A percentile compares a stretch with the other conserved stretches of the same genome.
These are phyloP conservation scores for Paramormyrops hopkinsi DNA, from an alignment of 2,797 vertebrate genomes.

Conservation along the genomic window DNA sequence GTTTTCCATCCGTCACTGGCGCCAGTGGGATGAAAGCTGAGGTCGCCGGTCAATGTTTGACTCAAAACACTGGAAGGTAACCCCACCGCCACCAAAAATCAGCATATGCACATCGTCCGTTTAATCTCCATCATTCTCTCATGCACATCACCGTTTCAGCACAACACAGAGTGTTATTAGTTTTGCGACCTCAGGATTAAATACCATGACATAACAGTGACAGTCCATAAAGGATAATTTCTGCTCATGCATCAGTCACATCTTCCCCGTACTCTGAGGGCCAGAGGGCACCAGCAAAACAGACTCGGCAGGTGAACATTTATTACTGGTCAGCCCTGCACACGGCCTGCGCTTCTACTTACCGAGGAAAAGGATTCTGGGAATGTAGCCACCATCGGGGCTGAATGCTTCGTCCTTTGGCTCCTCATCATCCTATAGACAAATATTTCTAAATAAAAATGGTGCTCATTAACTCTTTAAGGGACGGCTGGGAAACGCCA, in stretches of 20 bases:
- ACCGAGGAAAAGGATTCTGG: slow-evolving; percentile 96
- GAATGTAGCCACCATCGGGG: slow-evolving; percentile 95
- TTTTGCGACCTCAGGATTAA: background rate
- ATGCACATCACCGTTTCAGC: background rate
- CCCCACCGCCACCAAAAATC: background rate
- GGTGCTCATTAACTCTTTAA: background rate
- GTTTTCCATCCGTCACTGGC: background rate
- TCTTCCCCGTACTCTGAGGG: background rate
- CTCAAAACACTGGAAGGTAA: background rate
- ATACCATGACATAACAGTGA: background rate
- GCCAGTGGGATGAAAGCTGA: background rate
- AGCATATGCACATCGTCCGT: background rate
- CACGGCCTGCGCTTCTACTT: slow-evolving; percentile 25
- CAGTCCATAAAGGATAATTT: background rate
- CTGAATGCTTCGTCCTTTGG: slow-evolving; percentile 86
- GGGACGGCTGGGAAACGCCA: background rate
- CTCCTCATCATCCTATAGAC: slow-evolving; percentile 89
- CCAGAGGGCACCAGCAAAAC: background rate
- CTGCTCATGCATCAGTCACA: background rate
- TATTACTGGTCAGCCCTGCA: background rate
- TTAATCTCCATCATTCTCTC: background rate
- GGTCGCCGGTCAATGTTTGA: background rate
- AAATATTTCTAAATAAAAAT: slow-evolving; percentile 10
- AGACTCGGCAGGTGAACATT: background rate
- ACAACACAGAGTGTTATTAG: background rate